phyloP scores from a whole-genome alignment of 2,113 vertebrate species.

The Leucoraja erinaceus region DNA sequence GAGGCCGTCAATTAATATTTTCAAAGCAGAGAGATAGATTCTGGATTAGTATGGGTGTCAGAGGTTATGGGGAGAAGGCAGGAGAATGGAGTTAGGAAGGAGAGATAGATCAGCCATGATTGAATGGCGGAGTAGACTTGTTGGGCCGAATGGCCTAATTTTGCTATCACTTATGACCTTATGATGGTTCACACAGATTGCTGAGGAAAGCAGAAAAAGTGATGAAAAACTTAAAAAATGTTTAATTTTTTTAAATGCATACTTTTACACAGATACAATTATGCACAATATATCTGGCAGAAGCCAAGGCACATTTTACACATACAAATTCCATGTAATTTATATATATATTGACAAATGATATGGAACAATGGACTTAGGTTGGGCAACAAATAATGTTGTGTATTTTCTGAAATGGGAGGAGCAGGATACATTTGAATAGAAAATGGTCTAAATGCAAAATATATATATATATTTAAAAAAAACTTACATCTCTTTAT shows the following conservation, averaged over 20 bases:
- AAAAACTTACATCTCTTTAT: neutral
- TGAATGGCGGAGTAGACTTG: too few species aligned
- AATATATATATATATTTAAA: conserved; percentile 12
- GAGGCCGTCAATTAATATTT: too few species aligned
- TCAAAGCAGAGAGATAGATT: too few species aligned
- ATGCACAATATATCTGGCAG: neutral
- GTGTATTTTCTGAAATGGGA: neutral
- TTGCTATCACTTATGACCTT: too few species aligned
- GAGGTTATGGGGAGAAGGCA: too few species aligned
- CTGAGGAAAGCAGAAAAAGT: neutral
- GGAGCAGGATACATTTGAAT: neutral
- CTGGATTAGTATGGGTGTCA: too few species aligned
- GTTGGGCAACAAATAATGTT: neutral
- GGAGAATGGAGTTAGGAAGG: too few species aligned
- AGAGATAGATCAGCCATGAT: too few species aligned
- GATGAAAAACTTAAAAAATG: neutral
- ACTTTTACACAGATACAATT: neutral
- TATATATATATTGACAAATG: neutral
- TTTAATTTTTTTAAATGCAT: neutral
- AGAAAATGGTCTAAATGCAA: neutral
- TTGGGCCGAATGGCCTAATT: too few species aligned
- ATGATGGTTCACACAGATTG: too few species aligned
- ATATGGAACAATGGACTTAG: too few species aligned
- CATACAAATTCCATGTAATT: neutral
- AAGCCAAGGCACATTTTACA: neutral